Evolutionary conservation across 2,113 vertebrate genomes (phyloP).

Genomic region (Mastomys natalensis): DNA sequence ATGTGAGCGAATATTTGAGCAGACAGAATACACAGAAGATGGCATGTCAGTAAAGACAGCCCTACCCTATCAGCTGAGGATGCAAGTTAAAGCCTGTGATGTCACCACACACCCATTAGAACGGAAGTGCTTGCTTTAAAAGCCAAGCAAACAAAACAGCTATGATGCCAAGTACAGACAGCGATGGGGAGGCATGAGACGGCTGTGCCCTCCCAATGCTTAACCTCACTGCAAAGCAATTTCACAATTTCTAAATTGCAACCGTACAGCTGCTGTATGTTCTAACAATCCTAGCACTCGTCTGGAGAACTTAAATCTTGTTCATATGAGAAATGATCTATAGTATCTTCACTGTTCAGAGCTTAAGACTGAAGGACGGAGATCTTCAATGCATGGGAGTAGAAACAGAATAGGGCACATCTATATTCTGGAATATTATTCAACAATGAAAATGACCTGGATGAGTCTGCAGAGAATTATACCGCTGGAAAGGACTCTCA

Average conservation of each 20-base stretch:
- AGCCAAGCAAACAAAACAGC: too few species aligned
- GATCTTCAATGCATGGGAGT: neutral
- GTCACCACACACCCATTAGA: neutral
- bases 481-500: neutral
- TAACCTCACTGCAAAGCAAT: neutral
- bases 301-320: neutral
- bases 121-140: neutral
- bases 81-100: neutral
- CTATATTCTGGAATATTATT: neutral
- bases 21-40: neutral
- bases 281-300: neutral
- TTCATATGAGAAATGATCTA: neutral
- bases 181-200: neutral
- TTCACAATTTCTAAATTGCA: neutral
- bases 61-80: neutral
- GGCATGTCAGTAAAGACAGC: neutral
- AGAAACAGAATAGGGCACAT: too few species aligned
- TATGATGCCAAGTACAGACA: rapidly evolving
- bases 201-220: too few species aligned
- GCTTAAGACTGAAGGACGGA: neutral
- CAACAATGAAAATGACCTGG: neutral
- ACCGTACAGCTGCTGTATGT: neutral
- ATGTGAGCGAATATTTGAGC: neutral
- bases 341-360: neutral
- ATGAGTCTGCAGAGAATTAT: neutral